These are phyloP conservation scores for Tenrec ecaudatus DNA, from an alignment of 2,113 vertebrate species.

Conservation along the genomic window DNA sequence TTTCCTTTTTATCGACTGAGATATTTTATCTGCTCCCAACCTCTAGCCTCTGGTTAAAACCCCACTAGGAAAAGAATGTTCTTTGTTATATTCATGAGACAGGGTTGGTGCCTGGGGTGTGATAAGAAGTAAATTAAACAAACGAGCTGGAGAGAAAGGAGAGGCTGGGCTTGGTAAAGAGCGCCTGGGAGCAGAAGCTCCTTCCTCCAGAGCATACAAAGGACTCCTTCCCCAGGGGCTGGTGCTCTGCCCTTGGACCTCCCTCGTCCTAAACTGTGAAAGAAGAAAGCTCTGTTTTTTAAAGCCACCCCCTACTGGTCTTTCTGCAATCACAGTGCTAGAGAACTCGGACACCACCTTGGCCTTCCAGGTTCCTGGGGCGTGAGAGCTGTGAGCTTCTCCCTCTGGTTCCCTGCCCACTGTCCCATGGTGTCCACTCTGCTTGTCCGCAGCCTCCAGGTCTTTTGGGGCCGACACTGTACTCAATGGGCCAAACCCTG, in stretches of 20 bases:
- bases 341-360: background rate
- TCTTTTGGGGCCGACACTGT: background rate
- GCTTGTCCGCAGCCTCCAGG: background rate
- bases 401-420: rapidly evolving
- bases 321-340: background rate
- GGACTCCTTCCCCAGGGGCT: background rate
- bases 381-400: rapidly evolving
- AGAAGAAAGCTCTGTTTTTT: background rate
- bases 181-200: no score
- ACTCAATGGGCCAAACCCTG: background rate
- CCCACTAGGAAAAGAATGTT: no score
- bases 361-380: background rate
- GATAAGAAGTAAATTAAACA: no score
- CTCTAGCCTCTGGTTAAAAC: no score
- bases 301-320: background rate
- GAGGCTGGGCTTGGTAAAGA: no score
- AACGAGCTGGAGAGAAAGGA: no score
- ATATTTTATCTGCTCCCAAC: background rate
- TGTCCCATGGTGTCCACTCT: background rate
- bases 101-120: no score
- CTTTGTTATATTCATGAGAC: no score
- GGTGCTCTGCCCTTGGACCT: background rate
- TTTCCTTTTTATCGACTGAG: no score
- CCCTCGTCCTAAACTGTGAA: background rate
- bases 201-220: no score